Conservation (phyloP, 2,888 invertebrate species). For the Salpingus planirostris region DNA sequence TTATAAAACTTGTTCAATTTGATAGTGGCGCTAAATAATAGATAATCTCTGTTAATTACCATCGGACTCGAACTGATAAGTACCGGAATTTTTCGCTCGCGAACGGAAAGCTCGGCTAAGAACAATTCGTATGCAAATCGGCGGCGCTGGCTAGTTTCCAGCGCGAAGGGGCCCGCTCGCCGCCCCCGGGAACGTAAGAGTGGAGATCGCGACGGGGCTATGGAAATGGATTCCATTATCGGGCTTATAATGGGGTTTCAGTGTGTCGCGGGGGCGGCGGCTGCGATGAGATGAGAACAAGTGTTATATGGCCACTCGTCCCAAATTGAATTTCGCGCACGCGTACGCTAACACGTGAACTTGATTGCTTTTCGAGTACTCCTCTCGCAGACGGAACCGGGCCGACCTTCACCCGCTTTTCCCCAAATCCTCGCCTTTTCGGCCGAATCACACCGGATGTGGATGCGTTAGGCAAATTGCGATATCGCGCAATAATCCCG, state of each 20-base stretch:
- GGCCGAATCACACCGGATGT: too few relatives aligned
- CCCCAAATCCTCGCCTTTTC: too few relatives aligned
- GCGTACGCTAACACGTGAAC: conserved; percentile 27
- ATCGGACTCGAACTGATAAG: too few relatives aligned
- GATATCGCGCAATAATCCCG: too few relatives aligned
- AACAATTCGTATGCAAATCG: conserved; percentile 14
- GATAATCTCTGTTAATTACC: too few relatives aligned
- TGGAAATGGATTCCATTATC: conserved; percentile 36
- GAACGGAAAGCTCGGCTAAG: too few relatives aligned
- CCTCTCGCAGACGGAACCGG: too few relatives aligned
- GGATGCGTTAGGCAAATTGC: too few relatives aligned
- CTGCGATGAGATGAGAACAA: conserved; percentile 27
- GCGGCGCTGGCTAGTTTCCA: conserved; percentile 13
- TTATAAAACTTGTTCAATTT: too few relatives aligned
- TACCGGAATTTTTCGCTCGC: too few relatives aligned
- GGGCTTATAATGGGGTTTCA: conserved; percentile 34
- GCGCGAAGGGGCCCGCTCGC: conserved; percentile 4
- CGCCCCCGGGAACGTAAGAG: conserved; percentile 2
- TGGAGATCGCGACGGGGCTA: conserved; percentile 18
- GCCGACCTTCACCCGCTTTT: too few relatives aligned
- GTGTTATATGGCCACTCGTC: conserved; percentile 34
- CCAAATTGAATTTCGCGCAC: conserved; percentile 37
- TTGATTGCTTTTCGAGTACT: conserved; percentile 31
- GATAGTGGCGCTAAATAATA: too few relatives aligned
- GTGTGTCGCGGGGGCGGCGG: conserved; percentile 18